phyloP scores from a whole-genome alignment of 2,113 vertebrate species.

The Cynoglossus semilaevis region DNA sequence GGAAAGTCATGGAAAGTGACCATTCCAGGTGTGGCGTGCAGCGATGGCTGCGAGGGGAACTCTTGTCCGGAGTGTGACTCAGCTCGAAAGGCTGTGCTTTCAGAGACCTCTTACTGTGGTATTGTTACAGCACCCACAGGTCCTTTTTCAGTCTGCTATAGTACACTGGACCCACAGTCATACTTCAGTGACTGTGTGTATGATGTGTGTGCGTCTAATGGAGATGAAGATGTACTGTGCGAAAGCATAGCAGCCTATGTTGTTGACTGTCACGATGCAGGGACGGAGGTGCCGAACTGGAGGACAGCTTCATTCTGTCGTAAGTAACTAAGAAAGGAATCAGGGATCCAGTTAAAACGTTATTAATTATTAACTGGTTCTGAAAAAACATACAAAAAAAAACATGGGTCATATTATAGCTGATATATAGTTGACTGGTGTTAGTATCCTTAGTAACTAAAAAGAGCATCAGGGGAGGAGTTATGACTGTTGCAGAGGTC shows the following conservation, averaged over 20 bases:
- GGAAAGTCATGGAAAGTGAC: conserved; percentile 65
- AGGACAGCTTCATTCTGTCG: conserved; percentile 73
- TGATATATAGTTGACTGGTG: no score
- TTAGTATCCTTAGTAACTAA: no score
- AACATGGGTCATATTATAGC: no score
- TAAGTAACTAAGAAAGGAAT: conserved; percentile 47
- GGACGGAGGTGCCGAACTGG: conserved; percentile 65
- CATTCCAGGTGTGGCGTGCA: conserved; percentile 55
- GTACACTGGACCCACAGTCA: conserved; percentile 56
- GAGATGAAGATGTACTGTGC: conserved; percentile 66
- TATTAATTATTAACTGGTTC: no score
- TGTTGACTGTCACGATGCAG: conserved; percentile 62
- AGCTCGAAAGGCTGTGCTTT: conserved; percentile 55
- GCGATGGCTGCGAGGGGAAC: conserved; percentile 54
- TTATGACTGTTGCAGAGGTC: no score
- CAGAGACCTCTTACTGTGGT: conserved; percentile 60
- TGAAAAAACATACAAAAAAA: no score
- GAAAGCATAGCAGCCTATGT: conserved; percentile 69
- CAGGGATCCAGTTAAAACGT: no score
- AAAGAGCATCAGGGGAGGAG: no score
- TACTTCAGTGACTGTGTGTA: conserved; percentile 72
- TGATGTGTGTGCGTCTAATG: conserved; percentile 68
- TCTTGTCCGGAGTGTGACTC: conserved; percentile 34
- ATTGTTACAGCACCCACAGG: conserved; percentile 56
- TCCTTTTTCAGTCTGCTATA: conserved; percentile 69